Percentiles rank a stretch among this genome's conserved stretches.
phyloP scores from a whole-genome alignment of 2,888 invertebrate genomes.

The Phrixothrix hirtus region DNA sequence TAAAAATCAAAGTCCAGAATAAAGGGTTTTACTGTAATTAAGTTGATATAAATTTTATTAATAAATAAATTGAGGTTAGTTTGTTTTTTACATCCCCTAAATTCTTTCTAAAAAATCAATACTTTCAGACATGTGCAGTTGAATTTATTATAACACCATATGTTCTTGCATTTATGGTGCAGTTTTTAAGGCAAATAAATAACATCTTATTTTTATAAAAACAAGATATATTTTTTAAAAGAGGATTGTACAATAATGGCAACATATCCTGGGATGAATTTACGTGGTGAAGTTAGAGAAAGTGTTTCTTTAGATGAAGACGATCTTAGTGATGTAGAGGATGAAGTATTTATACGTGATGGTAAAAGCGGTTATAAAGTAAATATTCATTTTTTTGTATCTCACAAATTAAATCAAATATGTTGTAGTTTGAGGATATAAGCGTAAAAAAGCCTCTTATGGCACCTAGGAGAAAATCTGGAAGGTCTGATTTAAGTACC shows the following conservation, averaged over 20 bases:
- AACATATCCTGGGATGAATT: conserved; percentile 64
- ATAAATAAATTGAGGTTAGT: conserved; percentile 1
- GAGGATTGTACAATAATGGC: conserved; percentile 52
- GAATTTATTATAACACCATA: conserved; percentile 14
- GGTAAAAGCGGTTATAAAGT: conserved; percentile 67
- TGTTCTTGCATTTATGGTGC: conserved; percentile 16
- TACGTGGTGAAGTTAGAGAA: conserved; percentile 66
- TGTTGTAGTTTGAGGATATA: conserved; percentile 64
- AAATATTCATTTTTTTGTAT: conserved; percentile 16
- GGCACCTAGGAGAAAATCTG: conserved; percentile 69
- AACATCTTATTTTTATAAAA: background rate
- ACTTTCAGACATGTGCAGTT: conserved; percentile 39
- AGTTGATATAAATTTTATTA: background rate
- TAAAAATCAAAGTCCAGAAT: background rate
- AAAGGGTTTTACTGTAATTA: background rate
- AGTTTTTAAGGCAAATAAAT: background rate
- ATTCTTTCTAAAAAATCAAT: conserved; percentile 39
- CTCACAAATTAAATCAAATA: conserved; percentile 2
- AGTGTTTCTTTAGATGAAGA: conserved; percentile 69
- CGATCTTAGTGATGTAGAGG: conserved; percentile 73
- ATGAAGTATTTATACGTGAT: conserved; percentile 77
- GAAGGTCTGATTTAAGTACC: conserved; percentile 56
- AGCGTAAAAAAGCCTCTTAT: conserved; percentile 73
- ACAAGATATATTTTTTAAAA: background rate
- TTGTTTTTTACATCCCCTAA: background rate